Percentiles rank a stretch among this genome's conserved stretches.
These are phyloP conservation scores for Emydoidea blandingii DNA, from an alignment of 2,797 vertebrate genomes.

Conservation along the genomic window DNA sequence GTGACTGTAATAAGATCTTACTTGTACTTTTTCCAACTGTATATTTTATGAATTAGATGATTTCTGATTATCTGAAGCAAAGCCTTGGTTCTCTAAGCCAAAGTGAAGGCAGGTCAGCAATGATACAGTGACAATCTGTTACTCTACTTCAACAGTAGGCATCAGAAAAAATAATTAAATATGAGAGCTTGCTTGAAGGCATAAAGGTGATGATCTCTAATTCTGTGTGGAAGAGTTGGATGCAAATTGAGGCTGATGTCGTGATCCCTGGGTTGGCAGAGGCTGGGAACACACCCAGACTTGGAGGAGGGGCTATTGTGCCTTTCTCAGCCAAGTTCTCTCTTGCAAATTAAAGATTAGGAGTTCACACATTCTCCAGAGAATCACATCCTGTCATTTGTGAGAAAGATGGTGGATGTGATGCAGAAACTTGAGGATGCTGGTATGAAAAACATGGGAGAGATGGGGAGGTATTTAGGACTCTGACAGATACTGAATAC, in stretches of 20 bases:
- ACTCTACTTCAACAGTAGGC: background rate
- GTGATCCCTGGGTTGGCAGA: background rate
- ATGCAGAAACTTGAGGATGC: constrained; percentile 27
- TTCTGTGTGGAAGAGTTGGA: constrained; percentile 13
- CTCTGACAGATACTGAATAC: background rate
- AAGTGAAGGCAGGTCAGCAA: constrained; percentile 5
- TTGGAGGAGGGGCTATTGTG: constrained; percentile 17
- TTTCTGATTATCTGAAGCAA: constrained; percentile 44
- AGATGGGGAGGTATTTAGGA: background rate
- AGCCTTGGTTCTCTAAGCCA: constrained; percentile 4
- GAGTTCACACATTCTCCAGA: constrained; percentile 57
- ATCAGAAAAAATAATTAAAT: background rate
- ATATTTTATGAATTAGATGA: constrained; percentile 24
- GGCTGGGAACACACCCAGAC: constrained; percentile 13
- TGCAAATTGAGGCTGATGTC: constrained; percentile 36
- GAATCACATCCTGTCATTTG: constrained; percentile 4
- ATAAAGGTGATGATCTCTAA: constrained; percentile 50
- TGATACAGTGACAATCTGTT: background rate
- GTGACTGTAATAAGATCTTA: background rate
- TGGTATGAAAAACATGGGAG: constrained; percentile 27
- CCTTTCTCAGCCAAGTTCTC: constrained; percentile 48
- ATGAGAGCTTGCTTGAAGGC: background rate
- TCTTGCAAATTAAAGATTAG: constrained; percentile 43
- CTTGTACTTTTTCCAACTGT: constrained; percentile 24
- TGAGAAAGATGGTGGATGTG: constrained; percentile 39